Evolutionary conservation across 92 coral and sea anemone species (phyloP).

Genomic region (Epizoanthus illoricatus): DNA sequence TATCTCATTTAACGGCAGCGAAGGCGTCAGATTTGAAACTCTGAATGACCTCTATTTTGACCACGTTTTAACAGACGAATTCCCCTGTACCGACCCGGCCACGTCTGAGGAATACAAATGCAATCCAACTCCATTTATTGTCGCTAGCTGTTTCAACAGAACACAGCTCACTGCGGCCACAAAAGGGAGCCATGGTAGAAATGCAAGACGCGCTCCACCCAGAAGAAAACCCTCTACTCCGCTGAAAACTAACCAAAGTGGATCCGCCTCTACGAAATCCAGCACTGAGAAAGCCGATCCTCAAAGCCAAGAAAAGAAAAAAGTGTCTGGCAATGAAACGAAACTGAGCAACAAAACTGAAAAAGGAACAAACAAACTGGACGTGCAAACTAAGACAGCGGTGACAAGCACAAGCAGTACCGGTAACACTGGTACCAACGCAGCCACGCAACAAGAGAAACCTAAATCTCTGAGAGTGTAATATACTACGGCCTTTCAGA

Average conservation of each 20-base stretch:
- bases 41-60: slow-evolving; percentile 83
- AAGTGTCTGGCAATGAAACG: neutral
- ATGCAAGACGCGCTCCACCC: slow-evolving; percentile 19
- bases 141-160: slow-evolving; percentile 95
- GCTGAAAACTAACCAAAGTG: slow-evolving; percentile 7
- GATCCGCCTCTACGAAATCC: slow-evolving; percentile 3
- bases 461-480: neutral
- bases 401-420: neutral
- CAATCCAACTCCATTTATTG: slow-evolving; percentile 88
- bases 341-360: neutral
- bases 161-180: slow-evolving; percentile 54
- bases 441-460: neutral
- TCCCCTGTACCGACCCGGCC: slow-evolving; percentile 76
- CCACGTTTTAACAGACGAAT: slow-evolving; percentile 68
- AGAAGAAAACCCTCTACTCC: slow-evolving; percentile 1
- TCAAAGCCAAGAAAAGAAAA: neutral
- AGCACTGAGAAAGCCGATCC: slow-evolving; percentile 14
- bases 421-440: neutral
- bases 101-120: slow-evolving; percentile 71
- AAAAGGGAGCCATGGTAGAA: neutral
- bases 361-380: neutral
- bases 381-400: neutral
- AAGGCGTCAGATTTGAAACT: slow-evolving; percentile 75
- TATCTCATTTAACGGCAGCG: slow-evolving; percentile 89
- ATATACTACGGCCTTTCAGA: neutral